Conservation (phyloP, 2,888 invertebrate genomes). For the Oscheius sp. region DNA sequence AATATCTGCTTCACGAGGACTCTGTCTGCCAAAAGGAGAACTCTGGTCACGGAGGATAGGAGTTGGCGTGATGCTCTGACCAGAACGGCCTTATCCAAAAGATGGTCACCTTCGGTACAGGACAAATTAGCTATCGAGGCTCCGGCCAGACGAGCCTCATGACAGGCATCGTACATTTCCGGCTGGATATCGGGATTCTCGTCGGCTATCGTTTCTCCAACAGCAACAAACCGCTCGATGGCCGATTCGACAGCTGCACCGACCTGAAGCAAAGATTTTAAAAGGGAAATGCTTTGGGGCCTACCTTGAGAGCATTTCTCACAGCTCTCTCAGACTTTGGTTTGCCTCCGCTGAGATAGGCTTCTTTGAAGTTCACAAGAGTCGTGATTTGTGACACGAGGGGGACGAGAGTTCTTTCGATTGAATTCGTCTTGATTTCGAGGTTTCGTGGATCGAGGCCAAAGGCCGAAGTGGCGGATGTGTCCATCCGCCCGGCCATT, state of each 20-base stretch:
- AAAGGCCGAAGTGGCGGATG: conserved; percentile 35
- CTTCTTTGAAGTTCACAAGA: conserved; percentile 84
- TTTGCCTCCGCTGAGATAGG: conserved; percentile 79
- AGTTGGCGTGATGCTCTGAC: conserved; percentile 92
- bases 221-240: conserved; percentile 95
- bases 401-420: conserved; percentile 92
- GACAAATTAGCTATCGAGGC: conserved; percentile 69
- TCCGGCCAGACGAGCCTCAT: conserved; percentile 91
- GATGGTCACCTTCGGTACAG: conserved; percentile 43
- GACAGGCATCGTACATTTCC: conserved; percentile 98
- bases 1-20: conserved; percentile 96
- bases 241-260: conserved; percentile 96
- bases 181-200: conserved; percentile 95
- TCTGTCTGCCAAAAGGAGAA: conserved; percentile 93
- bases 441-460: conserved; percentile 75
- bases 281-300: background rate
- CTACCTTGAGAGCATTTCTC: conserved; percentile 81
- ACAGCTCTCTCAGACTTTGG: conserved; percentile 79
- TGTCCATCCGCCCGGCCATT: conserved; percentile 23
- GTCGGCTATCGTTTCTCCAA: conserved; percentile 97
- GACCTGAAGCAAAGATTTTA: conserved; percentile 78
- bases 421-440: conserved; percentile 91
- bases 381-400: conserved; percentile 94
- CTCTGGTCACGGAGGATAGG: conserved; percentile 92
- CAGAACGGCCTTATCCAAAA: conserved; percentile 75